These are phyloP conservation scores for Pogonocichla stellata DNA, from an alignment of 2,113 vertebrate genomes.

Conservation along the genomic window DNA sequence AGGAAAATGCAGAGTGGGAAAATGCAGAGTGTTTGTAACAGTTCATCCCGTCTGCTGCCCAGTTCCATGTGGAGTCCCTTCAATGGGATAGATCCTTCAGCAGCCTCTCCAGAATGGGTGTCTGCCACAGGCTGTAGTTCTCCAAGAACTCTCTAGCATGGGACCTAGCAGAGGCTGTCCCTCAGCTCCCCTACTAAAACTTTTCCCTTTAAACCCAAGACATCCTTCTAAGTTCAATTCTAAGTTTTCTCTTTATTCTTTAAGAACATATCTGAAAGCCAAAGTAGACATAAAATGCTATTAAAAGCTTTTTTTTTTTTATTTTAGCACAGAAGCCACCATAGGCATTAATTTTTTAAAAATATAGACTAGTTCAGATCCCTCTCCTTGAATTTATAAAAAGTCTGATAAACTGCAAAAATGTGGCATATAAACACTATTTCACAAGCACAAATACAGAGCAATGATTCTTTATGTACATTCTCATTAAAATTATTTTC, in stretches of 20 bases:
- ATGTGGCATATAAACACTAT: not conserved
- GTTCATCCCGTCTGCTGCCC: not conserved
- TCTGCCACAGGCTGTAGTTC: not conserved
- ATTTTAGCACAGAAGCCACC: not conserved
- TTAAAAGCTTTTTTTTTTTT: not conserved
- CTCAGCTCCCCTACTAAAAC: not conserved
- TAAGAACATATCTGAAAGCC: not conserved
- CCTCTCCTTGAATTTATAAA: not conserved
- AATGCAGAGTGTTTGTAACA: not conserved
- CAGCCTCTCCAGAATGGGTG: fast-evolving
- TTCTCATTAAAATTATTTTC: constrained; percentile 38
- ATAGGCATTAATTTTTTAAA: not conserved
- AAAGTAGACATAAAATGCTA: not conserved
- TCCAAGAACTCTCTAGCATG: not conserved
- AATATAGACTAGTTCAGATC: not conserved
- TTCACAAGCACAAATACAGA: not conserved
- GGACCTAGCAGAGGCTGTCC: not conserved
- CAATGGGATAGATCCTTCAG: not conserved
- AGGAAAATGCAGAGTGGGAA: not conserved
- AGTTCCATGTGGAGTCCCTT: not conserved
- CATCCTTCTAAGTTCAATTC: not conserved
- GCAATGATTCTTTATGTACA: constrained; percentile 4
- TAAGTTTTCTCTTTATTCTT: not conserved
- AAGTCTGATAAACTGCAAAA: constrained; percentile 15
- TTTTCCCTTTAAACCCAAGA: not conserved